These are phyloP conservation scores for Enteromius radiatus DNA, from an alignment of 2,797 vertebrate genomes.

Conservation along the genomic window DNA sequence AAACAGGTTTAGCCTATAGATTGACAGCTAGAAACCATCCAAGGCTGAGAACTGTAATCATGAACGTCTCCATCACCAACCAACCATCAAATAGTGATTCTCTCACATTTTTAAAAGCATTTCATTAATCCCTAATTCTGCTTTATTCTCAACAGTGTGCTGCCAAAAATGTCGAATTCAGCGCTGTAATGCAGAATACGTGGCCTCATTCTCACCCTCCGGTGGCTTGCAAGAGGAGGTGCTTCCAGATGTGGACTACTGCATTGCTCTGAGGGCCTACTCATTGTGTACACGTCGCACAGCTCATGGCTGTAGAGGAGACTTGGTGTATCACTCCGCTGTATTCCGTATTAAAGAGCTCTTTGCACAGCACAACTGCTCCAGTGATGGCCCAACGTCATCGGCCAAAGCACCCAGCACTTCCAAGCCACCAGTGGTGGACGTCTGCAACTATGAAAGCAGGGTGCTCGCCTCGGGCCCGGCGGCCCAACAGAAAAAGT, in stretches of 20 bases:
- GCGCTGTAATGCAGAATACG: slow-evolving; percentile 82
- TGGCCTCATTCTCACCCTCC: slow-evolving; percentile 79
- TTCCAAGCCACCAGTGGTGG: slow-evolving; percentile 69
- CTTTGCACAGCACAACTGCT: slow-evolving; percentile 84
- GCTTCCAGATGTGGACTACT: slow-evolving; percentile 78
- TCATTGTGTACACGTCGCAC: slow-evolving; percentile 79
- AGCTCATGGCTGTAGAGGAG: slow-evolving; percentile 79
- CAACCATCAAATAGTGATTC: slow-evolving; percentile 18
- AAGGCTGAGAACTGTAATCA: slow-evolving; percentile 13
- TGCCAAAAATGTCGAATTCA: slow-evolving; percentile 85
- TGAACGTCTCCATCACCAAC: slow-evolving; percentile 1
- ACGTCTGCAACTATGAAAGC: slow-evolving; percentile 81
- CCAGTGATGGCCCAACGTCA: slow-evolving; percentile 82
- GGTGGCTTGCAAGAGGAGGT: slow-evolving; percentile 78
- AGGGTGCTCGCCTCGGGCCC: slow-evolving; percentile 67
- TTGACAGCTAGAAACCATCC: neutral
- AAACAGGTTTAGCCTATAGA: neutral
- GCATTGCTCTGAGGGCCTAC: slow-evolving; percentile 81
- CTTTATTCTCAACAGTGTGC: slow-evolving; percentile 65
- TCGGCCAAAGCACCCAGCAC: slow-evolving; percentile 75
- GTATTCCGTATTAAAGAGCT: slow-evolving; percentile 85
- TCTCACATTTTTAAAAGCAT: neutral
- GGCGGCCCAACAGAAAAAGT: slow-evolving; percentile 74
- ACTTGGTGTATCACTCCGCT: slow-evolving; percentile 83
- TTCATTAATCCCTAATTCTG: slow-evolving; percentile 2